A percentile compares a stretch with the other conserved stretches of the same genome.
phyloP scores from a whole-genome alignment of 2,797 vertebrate genomes.

The Coluber constrictor region DNA sequence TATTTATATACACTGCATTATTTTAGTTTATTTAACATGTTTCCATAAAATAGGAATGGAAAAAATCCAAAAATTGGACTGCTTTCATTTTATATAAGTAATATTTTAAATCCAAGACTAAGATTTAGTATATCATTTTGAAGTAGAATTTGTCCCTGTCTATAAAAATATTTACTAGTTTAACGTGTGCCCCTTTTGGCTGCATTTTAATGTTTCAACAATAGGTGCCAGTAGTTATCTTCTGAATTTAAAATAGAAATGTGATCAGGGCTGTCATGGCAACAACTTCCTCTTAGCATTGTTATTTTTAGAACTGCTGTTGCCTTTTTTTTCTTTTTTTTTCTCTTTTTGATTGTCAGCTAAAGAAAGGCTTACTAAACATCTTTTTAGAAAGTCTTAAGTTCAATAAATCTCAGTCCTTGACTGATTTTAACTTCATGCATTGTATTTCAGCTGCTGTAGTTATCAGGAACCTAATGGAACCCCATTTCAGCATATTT shows the following conservation, averaged over 20 bases:
- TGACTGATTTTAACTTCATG: neutral
- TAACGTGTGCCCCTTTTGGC: slow-evolving; percentile 30
- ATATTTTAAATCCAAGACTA: neutral
- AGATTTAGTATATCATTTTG: neutral
- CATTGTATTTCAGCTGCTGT: neutral
- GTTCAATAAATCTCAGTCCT: neutral
- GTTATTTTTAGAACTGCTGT: slow-evolving; percentile 69
- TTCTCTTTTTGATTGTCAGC: slow-evolving; percentile 40
- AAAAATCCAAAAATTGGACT: neutral
- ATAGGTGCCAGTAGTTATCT: slow-evolving; percentile 76
- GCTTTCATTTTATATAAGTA: neutral
- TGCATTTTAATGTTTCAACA: slow-evolving; percentile 67
- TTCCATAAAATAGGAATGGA: neutral
- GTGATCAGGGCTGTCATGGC: slow-evolving; percentile 57
- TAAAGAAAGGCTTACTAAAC: slow-evolving; percentile 42
- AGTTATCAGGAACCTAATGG: neutral
- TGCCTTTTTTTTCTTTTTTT: slow-evolving; percentile 45
- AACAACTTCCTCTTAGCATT: slow-evolving; percentile 66
- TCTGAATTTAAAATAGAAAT: slow-evolving; percentile 55
- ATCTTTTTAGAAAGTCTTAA: slow-evolving; percentile 42
- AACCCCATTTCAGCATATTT: neutral
- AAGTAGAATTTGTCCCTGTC: slow-evolving; percentile 5
- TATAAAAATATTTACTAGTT: slow-evolving; percentile 26
- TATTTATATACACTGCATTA: neutral
- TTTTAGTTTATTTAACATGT: neutral